phyloP scores from a whole-genome alignment of 2,797 vertebrate genomes.

The Acipenser transmontanus region DNA sequence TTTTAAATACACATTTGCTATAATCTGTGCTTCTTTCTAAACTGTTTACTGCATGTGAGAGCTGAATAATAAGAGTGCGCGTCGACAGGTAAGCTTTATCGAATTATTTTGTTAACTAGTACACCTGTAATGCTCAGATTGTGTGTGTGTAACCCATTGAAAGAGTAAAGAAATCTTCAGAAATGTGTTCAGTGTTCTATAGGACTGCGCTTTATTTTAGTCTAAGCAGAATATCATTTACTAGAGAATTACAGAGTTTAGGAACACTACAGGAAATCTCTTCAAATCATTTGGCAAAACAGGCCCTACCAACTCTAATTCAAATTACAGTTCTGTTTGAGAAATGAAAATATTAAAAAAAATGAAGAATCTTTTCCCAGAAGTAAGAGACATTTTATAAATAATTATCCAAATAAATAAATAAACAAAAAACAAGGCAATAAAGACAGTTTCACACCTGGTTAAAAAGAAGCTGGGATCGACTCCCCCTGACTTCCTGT shows the following conservation, averaged over 20 bases:
- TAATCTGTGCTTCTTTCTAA: too few relatives aligned
- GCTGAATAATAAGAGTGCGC: too few relatives aligned
- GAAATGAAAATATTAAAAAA: conserved; percentile 39
- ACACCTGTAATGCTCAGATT: too few relatives aligned
- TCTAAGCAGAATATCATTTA: conserved; percentile 80
- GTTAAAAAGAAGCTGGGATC: conserved; percentile 55
- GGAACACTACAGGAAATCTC: conserved; percentile 68
- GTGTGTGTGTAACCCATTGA: too few relatives aligned
- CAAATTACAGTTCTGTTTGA: conserved; percentile 66
- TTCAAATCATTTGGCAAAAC: conserved; percentile 51
- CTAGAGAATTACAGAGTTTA: conserved; percentile 78
- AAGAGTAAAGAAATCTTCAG: not conserved
- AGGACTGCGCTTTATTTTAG: conserved; percentile 82
- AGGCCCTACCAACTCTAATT: conserved; percentile 60
- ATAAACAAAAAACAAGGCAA: conserved; percentile 32
- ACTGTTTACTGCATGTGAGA: too few relatives aligned
- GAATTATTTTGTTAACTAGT: too few relatives aligned
- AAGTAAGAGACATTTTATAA: conserved; percentile 29
- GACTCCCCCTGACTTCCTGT: conserved; percentile 19
- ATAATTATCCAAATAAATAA: conserved; percentile 29
- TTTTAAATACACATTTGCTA: too few relatives aligned
- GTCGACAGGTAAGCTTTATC: too few relatives aligned
- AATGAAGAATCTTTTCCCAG: conserved; percentile 31
- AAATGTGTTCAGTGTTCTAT: conserved; percentile 54
- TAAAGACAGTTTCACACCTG: conserved; percentile 21